Conservation (phyloP, 2,888 invertebrate genomes). For the Drosophila kokeensis region DNA sequence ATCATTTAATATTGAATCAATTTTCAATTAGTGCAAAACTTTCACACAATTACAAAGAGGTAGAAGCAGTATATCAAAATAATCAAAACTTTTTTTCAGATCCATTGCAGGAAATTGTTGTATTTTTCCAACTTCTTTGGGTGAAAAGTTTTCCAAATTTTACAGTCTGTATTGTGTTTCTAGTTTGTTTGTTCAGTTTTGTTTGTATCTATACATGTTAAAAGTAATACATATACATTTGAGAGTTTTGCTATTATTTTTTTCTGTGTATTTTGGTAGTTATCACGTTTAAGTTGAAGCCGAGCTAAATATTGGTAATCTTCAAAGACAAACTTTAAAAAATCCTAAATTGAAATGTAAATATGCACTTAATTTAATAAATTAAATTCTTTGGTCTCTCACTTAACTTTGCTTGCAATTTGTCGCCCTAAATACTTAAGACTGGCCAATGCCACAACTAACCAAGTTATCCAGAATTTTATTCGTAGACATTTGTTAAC, state of each 20-base stretch:
- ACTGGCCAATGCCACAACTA: too few species aligned
- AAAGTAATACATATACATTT: background rate
- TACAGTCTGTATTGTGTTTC: too few species aligned
- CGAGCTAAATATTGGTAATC: background rate
- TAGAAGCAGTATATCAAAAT: background rate
- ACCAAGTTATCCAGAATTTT: background rate
- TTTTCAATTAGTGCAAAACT: background rate
- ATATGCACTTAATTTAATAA: background rate
- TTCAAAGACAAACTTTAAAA: too few species aligned
- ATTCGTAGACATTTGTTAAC: background rate
- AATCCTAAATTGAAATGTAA: background rate
- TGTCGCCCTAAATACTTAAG: too few species aligned
- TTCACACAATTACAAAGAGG: accelerated
- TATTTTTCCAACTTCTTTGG: background rate
- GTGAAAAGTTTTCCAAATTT: background rate
- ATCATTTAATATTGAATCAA: background rate
- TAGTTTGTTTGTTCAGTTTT: too few species aligned
- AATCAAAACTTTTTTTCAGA: background rate
- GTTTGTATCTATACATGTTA: background rate
- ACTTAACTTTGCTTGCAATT: too few species aligned
- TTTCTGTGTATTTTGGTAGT: too few species aligned
- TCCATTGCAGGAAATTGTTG: background rate
- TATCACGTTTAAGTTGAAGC: background rate
- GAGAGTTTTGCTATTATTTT: background rate
- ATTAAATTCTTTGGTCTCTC: background rate